Base-by-base conservation (phyloP, 2,888 invertebrate genomes). In the Trichopoda pennipes region DNA sequence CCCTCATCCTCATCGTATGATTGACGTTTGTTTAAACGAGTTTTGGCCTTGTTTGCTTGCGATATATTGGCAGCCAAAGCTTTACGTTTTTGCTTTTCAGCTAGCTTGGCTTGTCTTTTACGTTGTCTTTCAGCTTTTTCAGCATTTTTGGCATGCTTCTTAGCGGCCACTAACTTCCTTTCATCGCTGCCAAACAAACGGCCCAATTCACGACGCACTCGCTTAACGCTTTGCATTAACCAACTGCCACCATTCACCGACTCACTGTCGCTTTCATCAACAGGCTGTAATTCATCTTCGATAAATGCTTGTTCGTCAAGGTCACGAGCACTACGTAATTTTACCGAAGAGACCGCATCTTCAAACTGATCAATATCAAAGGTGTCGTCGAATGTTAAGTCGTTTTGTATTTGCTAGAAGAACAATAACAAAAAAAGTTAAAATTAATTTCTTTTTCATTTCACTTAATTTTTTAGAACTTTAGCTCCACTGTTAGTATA, bases 161-260 rank as follows among this genome's bases (percentile, higher is more conserved):
- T 81, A 14, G 9, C 55, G 21, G 42, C 47, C n/a, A 35, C 21
- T 38, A 64, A 17, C 76, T 84, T n/a, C 42, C 74, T 75, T 12
- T 81, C 85, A 8, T 77, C 76, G 42, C 80, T 85, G 17, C 89
- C 89, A 51, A 90, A 88, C 3, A 90, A 56, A 0, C 88, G 87
- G 0, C 84, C 86, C 17, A 90, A 83, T 38, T 90, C 89, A 23
- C 90, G 89, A 16, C 89, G 88, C 14, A 90, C 90, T 0, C 90
- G 88, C 19, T 86, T 87, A 2, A 90, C 87, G 42, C 89, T 85
- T 53, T 87, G 85, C 76, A 85, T 73, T 51, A 89, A 85, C 90
- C 90, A 90, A 47, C 86, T 86, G 77, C 86, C 85, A 55, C 84
- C 86, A 12, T 83, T 81, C 38, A 76, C 63, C 12, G 68, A 68